Evolutionary conservation across 2,113 vertebrate genomes (phyloP), one percentile per base, ranked within the genome.

Genomic region (Crypturellus undulatus): DNA sequence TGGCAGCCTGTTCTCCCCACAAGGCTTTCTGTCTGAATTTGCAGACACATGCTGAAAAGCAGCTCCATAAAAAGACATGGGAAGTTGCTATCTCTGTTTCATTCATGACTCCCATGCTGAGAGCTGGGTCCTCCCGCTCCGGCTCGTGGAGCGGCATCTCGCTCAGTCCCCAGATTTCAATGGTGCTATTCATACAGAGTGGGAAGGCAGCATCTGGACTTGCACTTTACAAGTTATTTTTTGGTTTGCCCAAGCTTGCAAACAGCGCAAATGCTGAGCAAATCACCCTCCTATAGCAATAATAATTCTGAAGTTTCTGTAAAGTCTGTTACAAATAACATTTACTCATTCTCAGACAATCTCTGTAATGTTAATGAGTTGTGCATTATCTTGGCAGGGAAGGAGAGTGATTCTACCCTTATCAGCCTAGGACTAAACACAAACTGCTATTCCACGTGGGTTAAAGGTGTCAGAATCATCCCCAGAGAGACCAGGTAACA

Each of bases 11-110:
- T 42, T 92, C 19, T 69, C n/a, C 24, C 25, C 45, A 42, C 26
- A 59, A 38, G 49, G 19, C 9, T 81, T 69, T 87, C 80, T 81
- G 30, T 81, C 90, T 87, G 70, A n/a, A 54, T 89, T 73, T 77
- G 12, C 58, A 90, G 64, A 38, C 2, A 0, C 12, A 13, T 7
- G 6, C 30, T 43, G 28, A n/a, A 84, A 19, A 73, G 16, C 0
- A 0, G 49, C 34, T 79, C 62, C 0, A 0, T 79, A 54, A 65
- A 65, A 78, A 64, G 45, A 28, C 0, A 0, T 16, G 36, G 59
- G 51, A 34, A 79, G n/a, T 22, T 70, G 30, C n/a, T 40, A 77
- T 36, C 38, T 65, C 67, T 58, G 34, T 62, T 89, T 84, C 30
- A 76, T 72, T 89, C 67, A 25, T 2, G 20, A 0, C 5, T 86